phyloP scores from a whole-genome alignment of 2,797 vertebrate species.

The Spheniscus humboldti region DNA sequence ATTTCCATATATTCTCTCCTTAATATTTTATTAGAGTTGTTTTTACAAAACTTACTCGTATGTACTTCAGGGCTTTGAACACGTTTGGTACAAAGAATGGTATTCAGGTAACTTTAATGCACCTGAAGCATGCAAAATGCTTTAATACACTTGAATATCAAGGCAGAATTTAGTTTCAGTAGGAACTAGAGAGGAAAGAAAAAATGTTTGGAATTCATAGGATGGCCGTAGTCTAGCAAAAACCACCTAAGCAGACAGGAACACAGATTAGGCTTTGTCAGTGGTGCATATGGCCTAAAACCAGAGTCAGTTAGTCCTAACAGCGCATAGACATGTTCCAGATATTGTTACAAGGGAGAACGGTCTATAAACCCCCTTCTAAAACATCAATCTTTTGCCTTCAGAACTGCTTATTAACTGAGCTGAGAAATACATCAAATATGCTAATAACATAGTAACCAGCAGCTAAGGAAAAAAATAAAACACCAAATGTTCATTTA shows the following conservation, averaged over 20 bases:
- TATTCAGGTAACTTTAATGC: background rate
- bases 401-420: conserved; percentile 66
- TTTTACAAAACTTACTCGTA: background rate
- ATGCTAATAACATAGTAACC: conserved; percentile 66
- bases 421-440: conserved; percentile 67
- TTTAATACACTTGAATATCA: background rate
- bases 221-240: background rate
- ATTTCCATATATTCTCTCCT: background rate
- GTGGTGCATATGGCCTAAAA: conserved; percentile 39
- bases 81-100: background rate
- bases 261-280: conserved; percentile 2
- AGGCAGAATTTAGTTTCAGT: background rate
- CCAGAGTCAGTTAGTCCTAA: conserved; percentile 56
- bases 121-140: background rate
- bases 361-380: conserved; percentile 41
- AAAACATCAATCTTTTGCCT: conserved; percentile 56
- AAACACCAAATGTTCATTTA: conserved; percentile 62
- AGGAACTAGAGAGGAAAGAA: background rate
- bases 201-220: background rate
- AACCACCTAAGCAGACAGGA: conserved; percentile 10
- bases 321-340: conserved; percentile 21
- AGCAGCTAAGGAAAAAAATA: conserved; percentile 54
- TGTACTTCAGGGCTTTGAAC: background rate
- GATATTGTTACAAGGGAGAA: conserved; percentile 60
- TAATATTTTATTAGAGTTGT: background rate